Evolutionary conservation across 2,888 invertebrate genomes (phyloP), one percentile per base, ranked within the genome.

Genomic region (Ophion ellenae): DNA sequence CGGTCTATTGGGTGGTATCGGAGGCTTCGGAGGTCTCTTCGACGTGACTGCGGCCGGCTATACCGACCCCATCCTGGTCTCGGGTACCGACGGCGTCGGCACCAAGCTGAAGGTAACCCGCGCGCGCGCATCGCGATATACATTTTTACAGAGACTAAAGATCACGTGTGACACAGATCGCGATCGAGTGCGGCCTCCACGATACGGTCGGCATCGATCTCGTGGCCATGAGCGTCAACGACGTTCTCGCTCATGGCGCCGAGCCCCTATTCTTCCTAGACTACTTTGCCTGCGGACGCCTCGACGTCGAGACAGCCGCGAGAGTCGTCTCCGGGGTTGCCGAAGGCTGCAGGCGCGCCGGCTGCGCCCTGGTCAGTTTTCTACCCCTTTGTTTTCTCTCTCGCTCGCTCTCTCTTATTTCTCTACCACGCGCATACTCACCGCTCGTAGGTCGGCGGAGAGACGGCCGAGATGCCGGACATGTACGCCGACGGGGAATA

Each of bases 221-320:
- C 53, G 99, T 99, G 2, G 99, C 99, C 5, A 99, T 99, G 98
- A 99, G 99, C 92, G 99, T 98, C 69, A 99, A 99, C 94, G 99
- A 99, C 94, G 96, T 99, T 76, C 95, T 99, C 73, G 98, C 98
- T 89, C 97, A 98, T 86, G 99, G 99, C 67, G 99, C 99, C 0
- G 98, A 98, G 91, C 99, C 99, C 0, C 95, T 99, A 88, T 99
- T 98, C 90, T 99, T 99, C 94, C 95, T 99, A 24, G 99, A 99
- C 95, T 99, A 99, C 94, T 98, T 98, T 94, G 99, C 99, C 32
- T 98, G 98, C 92, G 98, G 99, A 0, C 95, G 96, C 77, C 95
- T 99, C 84, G 96, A 98, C 90, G 96, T 98, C 0, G 95, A 96
- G 0, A 95, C 96, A 0, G 98, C 98, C 0, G 95, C 96, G 3